Percentiles rank a stretch among this genome's conserved stretches.
Evolutionary conservation across 1,140 invertebrate species (phyloP).

Genomic region (Eciton burchellii): DNA sequence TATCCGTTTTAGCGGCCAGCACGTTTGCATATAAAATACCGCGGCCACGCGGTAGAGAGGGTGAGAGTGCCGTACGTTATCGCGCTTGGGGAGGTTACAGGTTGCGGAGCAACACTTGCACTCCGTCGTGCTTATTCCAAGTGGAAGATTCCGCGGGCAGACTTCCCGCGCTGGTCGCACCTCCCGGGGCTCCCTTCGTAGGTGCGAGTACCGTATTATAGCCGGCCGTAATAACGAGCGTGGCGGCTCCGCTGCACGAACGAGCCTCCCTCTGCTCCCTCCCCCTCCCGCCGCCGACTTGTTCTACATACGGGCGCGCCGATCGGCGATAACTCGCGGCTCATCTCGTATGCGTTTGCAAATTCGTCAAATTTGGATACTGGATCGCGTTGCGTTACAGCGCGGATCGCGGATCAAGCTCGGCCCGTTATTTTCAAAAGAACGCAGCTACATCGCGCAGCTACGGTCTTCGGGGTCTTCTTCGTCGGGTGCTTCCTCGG

Average conservation of each 20-base stretch:
- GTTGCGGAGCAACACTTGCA: constrained; percentile 55
- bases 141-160: constrained; percentile 57
- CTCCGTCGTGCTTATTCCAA: constrained; percentile 59
- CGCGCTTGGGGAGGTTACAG: constrained; percentile 48
- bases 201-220: constrained; percentile 64
- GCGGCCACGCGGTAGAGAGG: neutral
- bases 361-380: constrained; percentile 70
- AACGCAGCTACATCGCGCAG: constrained; percentile 50
- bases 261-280: neutral
- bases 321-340: constrained; percentile 34
- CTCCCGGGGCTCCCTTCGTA: constrained; percentile 48
- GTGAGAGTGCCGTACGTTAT: constrained; percentile 46
- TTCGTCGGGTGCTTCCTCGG: too few species aligned
- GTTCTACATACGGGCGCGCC: constrained; percentile 37
- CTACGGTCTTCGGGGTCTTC: too few species aligned
- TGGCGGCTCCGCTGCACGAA: constrained; percentile 57
- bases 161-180: constrained; percentile 52
- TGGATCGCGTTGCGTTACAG: constrained; percentile 66
- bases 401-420: constrained; percentile 34
- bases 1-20: constrained; percentile 41
- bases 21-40: constrained; percentile 53
- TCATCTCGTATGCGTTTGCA: constrained; percentile 57
- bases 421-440: constrained; percentile 42
- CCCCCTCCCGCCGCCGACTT: neutral
- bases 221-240: constrained; percentile 55